Conservation (phyloP, 2,797 vertebrate species). For the Melopsittacus undulatus region DNA sequence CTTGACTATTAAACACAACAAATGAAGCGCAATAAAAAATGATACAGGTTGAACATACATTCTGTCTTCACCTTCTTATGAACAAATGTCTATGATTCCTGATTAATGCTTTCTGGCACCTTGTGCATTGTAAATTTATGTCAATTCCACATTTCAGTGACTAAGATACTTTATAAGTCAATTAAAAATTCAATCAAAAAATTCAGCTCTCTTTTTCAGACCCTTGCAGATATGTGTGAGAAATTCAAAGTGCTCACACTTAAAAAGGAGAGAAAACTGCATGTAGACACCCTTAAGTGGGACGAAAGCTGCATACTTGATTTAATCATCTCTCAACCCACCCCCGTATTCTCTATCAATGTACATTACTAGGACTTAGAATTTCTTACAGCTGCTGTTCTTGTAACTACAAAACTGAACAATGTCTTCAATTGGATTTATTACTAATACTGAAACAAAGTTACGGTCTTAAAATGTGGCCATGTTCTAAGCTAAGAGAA, state of each 20-base stretch:
- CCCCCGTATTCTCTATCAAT: not conserved
- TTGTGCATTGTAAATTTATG: not conserved
- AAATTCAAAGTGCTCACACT: not conserved
- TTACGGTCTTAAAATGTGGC: not conserved
- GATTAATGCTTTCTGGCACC: conserved; percentile 21
- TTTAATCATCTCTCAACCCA: not conserved
- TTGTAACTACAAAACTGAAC: not conserved
- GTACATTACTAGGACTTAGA: not conserved
- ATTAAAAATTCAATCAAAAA: conserved; percentile 31
- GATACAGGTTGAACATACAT: not conserved
- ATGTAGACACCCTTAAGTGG: not conserved
- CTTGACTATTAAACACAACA: not conserved
- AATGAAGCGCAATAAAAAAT: not conserved
- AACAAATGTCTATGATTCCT: not conserved
- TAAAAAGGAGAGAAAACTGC: not conserved
- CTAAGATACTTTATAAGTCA: not conserved
- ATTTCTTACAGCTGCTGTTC: not conserved
- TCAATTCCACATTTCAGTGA: conserved; percentile 17
- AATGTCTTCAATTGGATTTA: not conserved
- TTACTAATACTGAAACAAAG: not conserved
- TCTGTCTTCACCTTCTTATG: not conserved
- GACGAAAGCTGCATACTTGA: not conserved
- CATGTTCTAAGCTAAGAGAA: not conserved
- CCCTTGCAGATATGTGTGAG: not conserved
- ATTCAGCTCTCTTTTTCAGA: not conserved